phyloP scores from a whole-genome alignment of 2,797 vertebrate species.

The Paedocypris micromegethes region DNA sequence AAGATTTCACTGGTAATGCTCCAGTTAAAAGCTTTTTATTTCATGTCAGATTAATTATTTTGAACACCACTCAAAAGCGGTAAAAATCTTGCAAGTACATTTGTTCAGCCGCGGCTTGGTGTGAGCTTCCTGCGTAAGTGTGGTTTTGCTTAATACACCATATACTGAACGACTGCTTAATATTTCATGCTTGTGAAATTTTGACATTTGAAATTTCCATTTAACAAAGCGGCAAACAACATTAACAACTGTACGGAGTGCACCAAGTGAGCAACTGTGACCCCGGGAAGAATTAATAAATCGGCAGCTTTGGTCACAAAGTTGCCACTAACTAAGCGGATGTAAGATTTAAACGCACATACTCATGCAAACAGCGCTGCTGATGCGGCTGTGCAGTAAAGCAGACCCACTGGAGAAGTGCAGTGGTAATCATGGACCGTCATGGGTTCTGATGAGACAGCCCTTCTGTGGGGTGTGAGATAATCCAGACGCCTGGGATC shows the following conservation, averaged over 20 bases:
- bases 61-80: not conserved
- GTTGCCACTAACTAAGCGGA: not conserved
- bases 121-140: too few species aligned
- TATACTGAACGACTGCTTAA: too few species aligned
- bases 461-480: constrained; percentile 17
- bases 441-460: constrained; percentile 4
- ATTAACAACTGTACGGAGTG: too few species aligned
- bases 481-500: constrained; percentile 21
- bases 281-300: not conserved
- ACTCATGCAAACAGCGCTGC: not conserved
- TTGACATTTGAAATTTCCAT: too few species aligned
- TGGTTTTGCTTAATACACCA: too few species aligned
- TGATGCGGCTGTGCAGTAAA: constrained; percentile 1
- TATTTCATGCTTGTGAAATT: too few species aligned
- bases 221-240: too few species aligned
- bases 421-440: not conserved
- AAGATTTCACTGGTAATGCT: constrained; percentile 6
- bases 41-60: not conserved
- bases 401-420: not conserved
- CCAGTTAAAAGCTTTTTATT: not conserved
- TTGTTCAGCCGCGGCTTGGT: not conserved
- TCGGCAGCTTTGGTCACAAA: not conserved
- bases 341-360: not conserved
- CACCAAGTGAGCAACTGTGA: not conserved
- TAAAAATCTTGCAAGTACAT: not conserved